A percentile compares a stretch with the other conserved stretches of the same genome.
Evolutionary conservation across 2,113 vertebrate genomes (phyloP).

Genomic region (Melanotaenia duboulayi): DNA sequence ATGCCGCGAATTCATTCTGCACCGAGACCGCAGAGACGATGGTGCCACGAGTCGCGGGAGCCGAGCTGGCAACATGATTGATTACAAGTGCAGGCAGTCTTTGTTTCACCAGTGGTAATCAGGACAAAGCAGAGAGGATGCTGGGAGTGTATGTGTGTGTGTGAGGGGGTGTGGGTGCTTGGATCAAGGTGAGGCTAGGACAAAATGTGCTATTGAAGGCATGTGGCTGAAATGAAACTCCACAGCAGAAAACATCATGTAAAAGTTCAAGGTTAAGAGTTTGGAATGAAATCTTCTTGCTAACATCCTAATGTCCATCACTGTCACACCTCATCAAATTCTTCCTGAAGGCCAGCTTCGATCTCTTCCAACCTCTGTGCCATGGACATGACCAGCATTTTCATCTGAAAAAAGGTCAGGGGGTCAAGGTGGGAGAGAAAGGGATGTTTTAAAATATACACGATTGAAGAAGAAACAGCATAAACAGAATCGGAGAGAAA

Average conservation of each 20-base stretch:
- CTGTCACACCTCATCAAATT: constrained; percentile 21
- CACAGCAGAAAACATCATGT: not conserved
- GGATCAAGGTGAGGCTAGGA: constrained; percentile 46
- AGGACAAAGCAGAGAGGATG: constrained; percentile 54
- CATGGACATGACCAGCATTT: constrained; percentile 77
- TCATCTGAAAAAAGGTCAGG: constrained; percentile 71
- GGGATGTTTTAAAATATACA: not conserved
- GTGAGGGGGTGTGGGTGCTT: constrained; percentile 6
- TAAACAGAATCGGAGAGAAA: not conserved
- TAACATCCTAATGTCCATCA: constrained; percentile 11
- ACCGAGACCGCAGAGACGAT: constrained; percentile 9
- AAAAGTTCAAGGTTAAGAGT: not conserved
- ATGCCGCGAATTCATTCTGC: constrained; percentile 31
- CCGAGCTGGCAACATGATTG: constrained; percentile 71
- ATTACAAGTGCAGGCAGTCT: constrained; percentile 67
- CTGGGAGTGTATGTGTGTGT: constrained; percentile 20
- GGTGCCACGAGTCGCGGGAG: constrained; percentile 36
- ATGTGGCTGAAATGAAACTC: constrained; percentile 11
- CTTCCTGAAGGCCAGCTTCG: constrained; percentile 57
- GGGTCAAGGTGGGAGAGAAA: constrained; percentile 7
- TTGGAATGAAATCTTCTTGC: not conserved
- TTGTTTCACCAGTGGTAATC: constrained; percentile 68
- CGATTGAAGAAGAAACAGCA: not conserved
- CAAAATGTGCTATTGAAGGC: constrained; percentile 17
- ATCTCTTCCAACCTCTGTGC: constrained; percentile 76